Base-by-base conservation (phyloP, 2,797 vertebrate genomes). In the Myripristis murdjan region DNA sequence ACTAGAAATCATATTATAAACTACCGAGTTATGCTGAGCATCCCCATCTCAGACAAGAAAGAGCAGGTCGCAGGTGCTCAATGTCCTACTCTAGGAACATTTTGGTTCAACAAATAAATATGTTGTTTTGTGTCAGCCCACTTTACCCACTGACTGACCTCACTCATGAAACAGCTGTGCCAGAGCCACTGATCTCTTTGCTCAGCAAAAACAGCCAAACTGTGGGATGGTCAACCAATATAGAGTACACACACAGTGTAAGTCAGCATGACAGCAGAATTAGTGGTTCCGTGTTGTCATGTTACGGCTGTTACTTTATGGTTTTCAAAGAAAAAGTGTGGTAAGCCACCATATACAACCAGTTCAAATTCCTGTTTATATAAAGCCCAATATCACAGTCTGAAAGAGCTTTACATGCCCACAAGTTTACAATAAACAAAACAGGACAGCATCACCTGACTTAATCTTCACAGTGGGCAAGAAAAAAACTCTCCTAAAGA, bases 111-210 rank as follows among this genome's bases (percentile, higher is more conserved):
- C 4, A 37, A 63, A 35, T 33, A 52, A 11, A 26, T 4, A 31
- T 37, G 26, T 35, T 47, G 43, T 46, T 31, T 24, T 63, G 56
- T 23, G 28, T 22, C 14, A 28, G 22, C 10, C 57, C 24, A 18
- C 41, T n/a, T 11, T 12, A 10, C 2, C 9, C 23, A 24, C 4
- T 22, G 16, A 24, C 43, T 37, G 24, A 56, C 22, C 23, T 18
- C 22, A 4, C 39, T 8, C 44, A 20, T 46, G 12, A 56, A 55
- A 35, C 63, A 65, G 52, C 49, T 46, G 41, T 56, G 53, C 41
- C 26, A 22, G 20, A 47, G 22, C 24, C 43, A 18, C 22, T 61
- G 58, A 46, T 46, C 11, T 10, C 1, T 51, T 22, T 43, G 41
- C 12, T 3, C 28, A n/a, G 33, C 70, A 16, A 18, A 49, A 37